phyloP scores from a whole-genome alignment of 2,797 vertebrate species.

The Fringilla coelebs region DNA sequence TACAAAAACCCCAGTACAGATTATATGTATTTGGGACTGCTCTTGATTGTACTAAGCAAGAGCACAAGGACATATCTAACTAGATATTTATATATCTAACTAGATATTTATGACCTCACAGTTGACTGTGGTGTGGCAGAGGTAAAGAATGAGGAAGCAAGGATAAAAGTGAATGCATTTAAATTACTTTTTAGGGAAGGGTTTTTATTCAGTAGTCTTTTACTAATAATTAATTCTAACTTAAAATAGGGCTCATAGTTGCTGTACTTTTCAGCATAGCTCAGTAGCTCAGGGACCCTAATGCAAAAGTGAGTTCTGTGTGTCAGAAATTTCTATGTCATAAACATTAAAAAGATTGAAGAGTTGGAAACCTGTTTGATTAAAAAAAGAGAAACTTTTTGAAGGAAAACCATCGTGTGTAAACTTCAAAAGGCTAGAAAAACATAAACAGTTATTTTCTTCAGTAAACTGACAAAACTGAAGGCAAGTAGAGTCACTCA shows the following conservation, averaged over 20 bases:
- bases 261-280: not conserved
- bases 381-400: not conserved
- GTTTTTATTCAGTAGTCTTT: not conserved
- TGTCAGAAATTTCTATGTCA: not conserved
- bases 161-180: not conserved
- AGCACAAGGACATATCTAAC: constrained; percentile 13
- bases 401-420: not conserved
- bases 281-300: not conserved
- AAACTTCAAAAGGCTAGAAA: not conserved
- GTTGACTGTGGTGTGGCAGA: not conserved
- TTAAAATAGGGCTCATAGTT: not conserved
- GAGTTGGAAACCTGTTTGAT: not conserved
- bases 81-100: constrained; percentile 34
- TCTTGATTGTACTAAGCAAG: not conserved
- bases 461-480: not conserved
- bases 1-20: constrained; percentile 47
- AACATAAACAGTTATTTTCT: not conserved
- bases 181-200: not conserved
- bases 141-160: not conserved
- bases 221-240: not conserved
- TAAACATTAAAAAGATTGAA: not conserved
- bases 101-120: constrained; percentile 2
- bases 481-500: not conserved
- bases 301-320: not conserved
- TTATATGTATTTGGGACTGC: constrained; percentile 16